phyloP scores from a whole-genome alignment of 2,113 vertebrate species.

The Tragulus kanchil region DNA sequence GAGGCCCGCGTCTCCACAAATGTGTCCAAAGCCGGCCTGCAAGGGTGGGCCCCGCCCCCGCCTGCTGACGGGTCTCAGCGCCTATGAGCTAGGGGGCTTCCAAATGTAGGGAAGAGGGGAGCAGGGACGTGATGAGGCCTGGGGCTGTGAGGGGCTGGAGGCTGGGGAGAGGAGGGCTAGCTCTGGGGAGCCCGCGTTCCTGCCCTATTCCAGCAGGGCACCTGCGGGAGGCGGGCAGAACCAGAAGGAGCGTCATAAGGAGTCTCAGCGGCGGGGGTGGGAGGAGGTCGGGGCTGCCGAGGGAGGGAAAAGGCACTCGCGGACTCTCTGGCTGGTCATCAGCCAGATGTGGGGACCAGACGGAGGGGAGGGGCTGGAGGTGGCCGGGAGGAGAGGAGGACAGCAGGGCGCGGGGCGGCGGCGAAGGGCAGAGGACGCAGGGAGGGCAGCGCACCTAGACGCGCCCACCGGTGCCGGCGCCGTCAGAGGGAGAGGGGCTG shows the following conservation, averaged over 20 bases:
- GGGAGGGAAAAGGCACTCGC: background rate
- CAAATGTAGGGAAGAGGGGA: background rate
- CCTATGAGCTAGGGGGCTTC: background rate
- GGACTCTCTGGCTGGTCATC: background rate
- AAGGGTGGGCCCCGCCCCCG: background rate
- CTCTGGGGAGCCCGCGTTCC: background rate
- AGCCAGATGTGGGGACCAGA: slow-evolving; percentile 67
- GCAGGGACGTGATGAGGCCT: background rate
- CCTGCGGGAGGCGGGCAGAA: background rate
- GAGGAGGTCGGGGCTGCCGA: background rate
- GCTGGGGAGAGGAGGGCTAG: background rate
- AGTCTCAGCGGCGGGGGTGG: background rate
- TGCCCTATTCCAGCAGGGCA: slow-evolving; percentile 31
- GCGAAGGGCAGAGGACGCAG: background rate
- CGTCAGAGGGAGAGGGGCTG: background rate
- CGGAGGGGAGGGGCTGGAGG: background rate
- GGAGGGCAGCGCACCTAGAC: background rate
- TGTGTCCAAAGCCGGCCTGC: background rate
- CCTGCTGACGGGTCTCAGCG: background rate
- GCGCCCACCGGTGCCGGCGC: background rate
- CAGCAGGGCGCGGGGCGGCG: background rate
- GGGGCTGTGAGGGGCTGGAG: background rate
- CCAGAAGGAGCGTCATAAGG: slow-evolving; percentile 64
- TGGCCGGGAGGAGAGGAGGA: background rate
- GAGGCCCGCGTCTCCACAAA: background rate